phyloP scores from a whole-genome alignment of 2,888 invertebrate genomes.

The Drosophila nigricruria region DNA sequence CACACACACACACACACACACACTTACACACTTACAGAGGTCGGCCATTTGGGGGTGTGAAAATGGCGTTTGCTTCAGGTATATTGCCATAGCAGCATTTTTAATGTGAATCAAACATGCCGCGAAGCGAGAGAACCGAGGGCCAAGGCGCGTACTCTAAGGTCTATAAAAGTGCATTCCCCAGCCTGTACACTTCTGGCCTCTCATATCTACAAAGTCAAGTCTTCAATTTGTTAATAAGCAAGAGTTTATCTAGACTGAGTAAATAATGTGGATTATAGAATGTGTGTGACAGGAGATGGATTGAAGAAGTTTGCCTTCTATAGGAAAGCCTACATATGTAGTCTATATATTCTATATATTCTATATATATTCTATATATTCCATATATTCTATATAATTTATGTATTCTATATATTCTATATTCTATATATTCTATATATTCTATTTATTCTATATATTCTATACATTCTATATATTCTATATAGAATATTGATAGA shows the following conservation, averaged over 20 bases:
- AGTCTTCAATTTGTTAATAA: constrained; percentile 3
- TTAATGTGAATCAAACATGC: constrained; percentile 8
- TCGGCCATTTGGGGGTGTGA: constrained; percentile 42
- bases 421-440: no score
- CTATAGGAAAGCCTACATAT: neutral
- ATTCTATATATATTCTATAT: no score
- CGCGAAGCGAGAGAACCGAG: neutral
- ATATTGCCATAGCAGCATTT: constrained; percentile 21
- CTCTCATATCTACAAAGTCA: neutral
- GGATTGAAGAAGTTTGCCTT: no score
- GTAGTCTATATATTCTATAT: no score
- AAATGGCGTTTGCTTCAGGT: constrained; percentile 46
- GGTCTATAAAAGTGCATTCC: neutral
- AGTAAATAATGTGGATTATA: neutral
- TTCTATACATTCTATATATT: no score
- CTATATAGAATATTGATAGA: no score
- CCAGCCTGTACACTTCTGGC: neutral
- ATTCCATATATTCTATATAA: no score
- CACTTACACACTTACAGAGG: neutral
- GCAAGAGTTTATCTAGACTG: neutral
- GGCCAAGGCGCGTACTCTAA: neutral
- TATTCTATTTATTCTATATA: no score
- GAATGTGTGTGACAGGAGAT: neutral
- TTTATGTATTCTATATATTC: no score
- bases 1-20: constrained; percentile 13